These are phyloP conservation scores for Limonius californicus DNA, from an alignment of 1,140 invertebrate genomes.

Conservation along the genomic window DNA sequence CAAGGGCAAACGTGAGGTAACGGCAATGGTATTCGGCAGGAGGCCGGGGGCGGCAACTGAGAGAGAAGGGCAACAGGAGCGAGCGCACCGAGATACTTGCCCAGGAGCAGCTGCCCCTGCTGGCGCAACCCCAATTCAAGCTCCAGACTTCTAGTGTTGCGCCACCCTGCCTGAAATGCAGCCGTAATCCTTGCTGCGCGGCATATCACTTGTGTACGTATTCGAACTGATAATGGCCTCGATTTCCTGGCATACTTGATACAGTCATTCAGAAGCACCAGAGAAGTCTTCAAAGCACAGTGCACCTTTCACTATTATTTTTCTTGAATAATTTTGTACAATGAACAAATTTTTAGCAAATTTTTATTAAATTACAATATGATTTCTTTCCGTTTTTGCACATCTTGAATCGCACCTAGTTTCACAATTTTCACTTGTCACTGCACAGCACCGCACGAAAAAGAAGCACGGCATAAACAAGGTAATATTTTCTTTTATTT, in stretches of 20 bases:
- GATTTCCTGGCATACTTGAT: conserved; percentile 9
- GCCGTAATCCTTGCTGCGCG: conserved; percentile 24
- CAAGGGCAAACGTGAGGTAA: conserved; percentile 16
- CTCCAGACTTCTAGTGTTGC: conserved; percentile 32
- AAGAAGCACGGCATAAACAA: conserved; percentile 17
- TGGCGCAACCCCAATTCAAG: conserved; percentile 24
- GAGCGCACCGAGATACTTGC: conserved; percentile 25
- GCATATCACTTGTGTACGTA: conserved; percentile 35
- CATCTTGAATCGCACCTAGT: conserved; percentile 10
- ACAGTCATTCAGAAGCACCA: background rate
- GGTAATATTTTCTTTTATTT: conserved; percentile 13
- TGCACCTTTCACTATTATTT: conserved; percentile 11
- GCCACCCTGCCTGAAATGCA: conserved; percentile 30
- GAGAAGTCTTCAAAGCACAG: conserved; percentile 8
- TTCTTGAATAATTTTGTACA: conserved; percentile 1
- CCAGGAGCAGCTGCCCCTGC: conserved; percentile 31
- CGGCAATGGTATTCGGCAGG: background rate
- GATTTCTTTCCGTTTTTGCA: conserved; percentile 18
- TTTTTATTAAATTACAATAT: conserved; percentile 11
- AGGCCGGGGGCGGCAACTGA: conserved; percentile 21
- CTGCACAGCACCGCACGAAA: conserved; percentile 12
- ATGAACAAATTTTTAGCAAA: background rate
- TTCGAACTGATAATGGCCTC: conserved; percentile 13
- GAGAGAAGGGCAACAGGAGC: conserved; percentile 20
- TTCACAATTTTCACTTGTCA: conserved; percentile 9